A percentile compares a stretch with the other conserved stretches of the same genome.
Conservation (phyloP, 2,888 invertebrate species). For the Plebejus argus region DNA sequence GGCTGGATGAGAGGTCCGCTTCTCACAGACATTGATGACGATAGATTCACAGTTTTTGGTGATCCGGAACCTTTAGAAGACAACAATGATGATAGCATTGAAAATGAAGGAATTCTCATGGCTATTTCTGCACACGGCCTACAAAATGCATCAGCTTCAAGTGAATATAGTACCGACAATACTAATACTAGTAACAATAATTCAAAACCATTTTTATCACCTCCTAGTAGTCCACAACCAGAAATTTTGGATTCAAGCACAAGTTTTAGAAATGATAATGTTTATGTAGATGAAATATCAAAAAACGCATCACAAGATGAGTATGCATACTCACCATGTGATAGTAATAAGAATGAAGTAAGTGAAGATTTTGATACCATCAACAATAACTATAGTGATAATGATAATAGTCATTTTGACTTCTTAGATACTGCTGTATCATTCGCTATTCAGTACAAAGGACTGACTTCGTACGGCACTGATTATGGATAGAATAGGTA, state of each 20-base stretch:
- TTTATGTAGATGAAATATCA: background rate
- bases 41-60: slow-evolving; percentile 62
- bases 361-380: slow-evolving; percentile 22
- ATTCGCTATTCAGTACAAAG: slow-evolving; percentile 87
- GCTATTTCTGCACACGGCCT: slow-evolving; percentile 87
- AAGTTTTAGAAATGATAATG: slow-evolving; percentile 38
- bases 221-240: slow-evolving; percentile 53
- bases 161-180: slow-evolving; percentile 44
- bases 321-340: slow-evolving; percentile 52
- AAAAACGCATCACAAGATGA: slow-evolving; percentile 43
- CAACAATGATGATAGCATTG: slow-evolving; percentile 80
- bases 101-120: slow-evolving; percentile 87
- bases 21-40: slow-evolving; percentile 61
- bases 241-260: slow-evolving; percentile 48
- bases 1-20: slow-evolving; percentile 77
- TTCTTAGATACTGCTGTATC: slow-evolving; percentile 87
- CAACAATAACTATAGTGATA: slow-evolving; percentile 44
- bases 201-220: slow-evolving; percentile 45
- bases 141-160: slow-evolving; percentile 65
- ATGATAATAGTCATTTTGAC: slow-evolving; percentile 68
- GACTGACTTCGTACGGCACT: slow-evolving; percentile 78
- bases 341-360: slow-evolving; percentile 48
- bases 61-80: slow-evolving; percentile 79
- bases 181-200: slow-evolving; percentile 43
- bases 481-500: slow-evolving; percentile 64